These are phyloP conservation scores for Chydorus sphaericus DNA, from an alignment of 2,888 invertebrate species.

Conservation along the genomic window DNA sequence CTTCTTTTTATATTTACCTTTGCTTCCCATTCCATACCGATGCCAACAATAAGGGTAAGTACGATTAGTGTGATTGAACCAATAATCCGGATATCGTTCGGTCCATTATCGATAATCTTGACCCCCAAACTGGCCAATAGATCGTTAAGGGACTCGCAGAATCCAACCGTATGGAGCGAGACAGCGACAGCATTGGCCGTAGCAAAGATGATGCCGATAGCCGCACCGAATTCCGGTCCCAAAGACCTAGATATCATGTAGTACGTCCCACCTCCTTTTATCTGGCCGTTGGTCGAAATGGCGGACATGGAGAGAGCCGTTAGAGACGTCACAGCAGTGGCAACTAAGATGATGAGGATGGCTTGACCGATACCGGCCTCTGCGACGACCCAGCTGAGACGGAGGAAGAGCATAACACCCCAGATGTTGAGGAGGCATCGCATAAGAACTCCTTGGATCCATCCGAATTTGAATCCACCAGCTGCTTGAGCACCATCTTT, in stretches of 20 bases:
- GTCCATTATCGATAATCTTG: slow-evolving; percentile 55
- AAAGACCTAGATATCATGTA: slow-evolving; percentile 29
- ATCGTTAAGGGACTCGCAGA: slow-evolving; percentile 33
- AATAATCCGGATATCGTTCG: slow-evolving; percentile 36
- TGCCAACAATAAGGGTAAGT: slow-evolving; percentile 36
- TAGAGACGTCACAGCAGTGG: slow-evolving; percentile 71
- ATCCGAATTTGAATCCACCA: slow-evolving; percentile 33
- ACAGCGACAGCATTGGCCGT: slow-evolving; percentile 44
- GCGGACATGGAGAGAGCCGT: slow-evolving; percentile 95
- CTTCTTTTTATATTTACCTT: slow-evolving; percentile 32
- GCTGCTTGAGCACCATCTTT: too few species aligned
- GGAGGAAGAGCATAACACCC: slow-evolving; percentile 97
- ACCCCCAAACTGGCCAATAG: slow-evolving; percentile 2
- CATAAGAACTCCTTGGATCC: slow-evolving; percentile 39
- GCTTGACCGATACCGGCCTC: slow-evolving; percentile 71
- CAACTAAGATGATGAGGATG: slow-evolving; percentile 58
- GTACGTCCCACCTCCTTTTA: slow-evolving; percentile 60
- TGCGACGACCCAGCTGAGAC: slow-evolving; percentile 92
- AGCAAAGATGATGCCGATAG: slow-evolving; percentile 46
- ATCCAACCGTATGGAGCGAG: slow-evolving; percentile 44
- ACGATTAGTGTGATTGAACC: slow-evolving; percentile 32
- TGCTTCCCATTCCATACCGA: slow-evolving; percentile 42
- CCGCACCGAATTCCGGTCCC: slow-evolving; percentile 42
- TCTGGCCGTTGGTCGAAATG: slow-evolving; percentile 93
- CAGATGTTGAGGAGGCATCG: slow-evolving; percentile 82